These are phyloP conservation scores for Dendrocincla fuliginosa DNA, from an alignment of 2,797 vertebrate genomes.

Conservation along the genomic window DNA sequence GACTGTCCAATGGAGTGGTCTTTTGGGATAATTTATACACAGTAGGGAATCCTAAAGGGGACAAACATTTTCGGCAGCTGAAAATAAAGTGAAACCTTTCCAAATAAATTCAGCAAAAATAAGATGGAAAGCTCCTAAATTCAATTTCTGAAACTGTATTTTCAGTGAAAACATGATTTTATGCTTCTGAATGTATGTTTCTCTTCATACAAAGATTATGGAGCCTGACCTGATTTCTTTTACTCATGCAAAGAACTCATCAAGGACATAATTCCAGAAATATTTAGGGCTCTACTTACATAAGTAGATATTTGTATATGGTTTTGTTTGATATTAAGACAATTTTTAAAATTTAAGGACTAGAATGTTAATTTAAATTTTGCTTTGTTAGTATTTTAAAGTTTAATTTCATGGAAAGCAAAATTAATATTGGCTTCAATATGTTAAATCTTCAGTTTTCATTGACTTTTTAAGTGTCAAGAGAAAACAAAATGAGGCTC, in stretches of 20 bases:
- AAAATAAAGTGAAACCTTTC: not conserved
- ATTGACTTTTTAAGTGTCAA: not conserved
- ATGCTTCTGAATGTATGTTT: not conserved
- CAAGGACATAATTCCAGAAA: not conserved
- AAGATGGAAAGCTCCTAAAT: not conserved
- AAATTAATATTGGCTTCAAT: not conserved
- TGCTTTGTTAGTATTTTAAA: not conserved
- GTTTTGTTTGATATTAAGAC: not conserved
- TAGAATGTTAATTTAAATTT: not conserved
- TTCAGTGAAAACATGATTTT: not conserved
- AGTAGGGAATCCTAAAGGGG: not conserved
- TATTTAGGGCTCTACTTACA: not conserved
- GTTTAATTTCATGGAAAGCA: not conserved
- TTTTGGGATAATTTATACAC: not conserved
- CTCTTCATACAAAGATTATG: not conserved
- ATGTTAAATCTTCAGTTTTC: not conserved
- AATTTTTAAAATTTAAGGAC: not conserved
- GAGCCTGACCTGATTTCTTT: not conserved
- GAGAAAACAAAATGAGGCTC: not conserved
- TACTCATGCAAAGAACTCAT: not conserved
- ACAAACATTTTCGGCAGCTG: not conserved
- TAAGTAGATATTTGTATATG: not conserved
- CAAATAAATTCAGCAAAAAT: not conserved
- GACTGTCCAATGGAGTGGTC: not conserved
- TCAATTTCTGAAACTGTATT: not conserved